Conservation (phyloP, 2,113 vertebrate species). For the Spheniscus mendiculus region DNA sequence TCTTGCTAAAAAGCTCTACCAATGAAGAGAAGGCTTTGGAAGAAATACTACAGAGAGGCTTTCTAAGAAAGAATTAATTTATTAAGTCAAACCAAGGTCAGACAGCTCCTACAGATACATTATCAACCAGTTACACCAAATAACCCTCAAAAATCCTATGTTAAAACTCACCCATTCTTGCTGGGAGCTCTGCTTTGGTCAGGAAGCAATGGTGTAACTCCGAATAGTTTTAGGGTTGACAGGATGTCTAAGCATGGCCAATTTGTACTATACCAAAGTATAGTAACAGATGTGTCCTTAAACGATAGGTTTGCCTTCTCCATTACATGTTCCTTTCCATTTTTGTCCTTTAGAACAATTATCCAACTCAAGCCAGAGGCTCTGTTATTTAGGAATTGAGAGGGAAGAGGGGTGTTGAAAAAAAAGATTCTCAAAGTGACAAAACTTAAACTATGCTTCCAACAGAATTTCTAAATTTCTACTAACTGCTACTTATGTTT, state of each 20-base stretch:
- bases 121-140: neutral
- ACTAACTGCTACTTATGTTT: neutral
- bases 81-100: neutral
- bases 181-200: neutral
- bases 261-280: conserved; percentile 77
- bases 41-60: neutral
- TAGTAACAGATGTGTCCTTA: conserved; percentile 77
- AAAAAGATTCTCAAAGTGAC: neutral
- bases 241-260: conserved; percentile 74
- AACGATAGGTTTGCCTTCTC: conserved; percentile 72
- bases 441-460: neutral
- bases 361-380: conserved; percentile 78
- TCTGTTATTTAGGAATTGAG: conserved; percentile 56
- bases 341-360: conserved; percentile 77
- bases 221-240: conserved; percentile 79
- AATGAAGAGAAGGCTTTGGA: neutral
- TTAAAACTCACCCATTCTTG: conserved; percentile 67
- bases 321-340: conserved; percentile 67
- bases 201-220: conserved; percentile 76
- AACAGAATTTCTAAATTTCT: neutral
- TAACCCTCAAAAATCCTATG: neutral
- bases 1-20: neutral
- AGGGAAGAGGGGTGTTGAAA: neutral
- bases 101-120: neutral
- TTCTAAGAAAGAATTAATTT: neutral